phyloP scores from a whole-genome alignment of 2,797 vertebrate genomes.

The Spinus olivaceus region DNA sequence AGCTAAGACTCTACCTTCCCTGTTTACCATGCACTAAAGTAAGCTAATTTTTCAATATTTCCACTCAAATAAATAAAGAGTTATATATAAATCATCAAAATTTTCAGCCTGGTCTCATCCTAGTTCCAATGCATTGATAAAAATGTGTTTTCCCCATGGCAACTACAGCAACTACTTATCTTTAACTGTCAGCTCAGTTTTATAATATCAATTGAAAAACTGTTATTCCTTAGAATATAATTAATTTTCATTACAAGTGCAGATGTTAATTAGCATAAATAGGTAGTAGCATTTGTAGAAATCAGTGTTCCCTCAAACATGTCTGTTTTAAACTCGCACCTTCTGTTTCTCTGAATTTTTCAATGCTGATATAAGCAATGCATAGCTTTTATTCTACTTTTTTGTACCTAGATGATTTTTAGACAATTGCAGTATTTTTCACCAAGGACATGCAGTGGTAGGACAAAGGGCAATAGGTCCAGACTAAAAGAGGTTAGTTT shows the following conservation, averaged over 20 bases:
- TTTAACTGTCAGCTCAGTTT: background rate
- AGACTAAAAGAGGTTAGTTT: background rate
- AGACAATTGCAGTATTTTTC: background rate
- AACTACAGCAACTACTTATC: background rate
- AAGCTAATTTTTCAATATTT: background rate
- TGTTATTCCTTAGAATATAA: background rate
- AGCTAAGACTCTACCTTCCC: background rate
- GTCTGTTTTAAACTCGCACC: background rate
- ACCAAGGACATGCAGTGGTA: background rate
- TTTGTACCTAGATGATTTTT: background rate
- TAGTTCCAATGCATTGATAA: background rate
- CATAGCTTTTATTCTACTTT: background rate
- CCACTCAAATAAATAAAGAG: background rate
- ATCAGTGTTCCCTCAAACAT: background rate
- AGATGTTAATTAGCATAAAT: background rate
- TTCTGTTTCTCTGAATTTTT: background rate
- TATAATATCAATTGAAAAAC: background rate
- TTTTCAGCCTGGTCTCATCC: background rate
- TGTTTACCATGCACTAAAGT: background rate
- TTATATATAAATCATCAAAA: background rate
- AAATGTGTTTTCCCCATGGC: background rate
- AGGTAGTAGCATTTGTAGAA: background rate
- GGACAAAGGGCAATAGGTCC: background rate
- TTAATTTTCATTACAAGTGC: background rate
- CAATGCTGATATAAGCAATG: background rate